Base-by-base conservation (phyloP, 2,888 invertebrate genomes). In the Dynastes grantii region DNA sequence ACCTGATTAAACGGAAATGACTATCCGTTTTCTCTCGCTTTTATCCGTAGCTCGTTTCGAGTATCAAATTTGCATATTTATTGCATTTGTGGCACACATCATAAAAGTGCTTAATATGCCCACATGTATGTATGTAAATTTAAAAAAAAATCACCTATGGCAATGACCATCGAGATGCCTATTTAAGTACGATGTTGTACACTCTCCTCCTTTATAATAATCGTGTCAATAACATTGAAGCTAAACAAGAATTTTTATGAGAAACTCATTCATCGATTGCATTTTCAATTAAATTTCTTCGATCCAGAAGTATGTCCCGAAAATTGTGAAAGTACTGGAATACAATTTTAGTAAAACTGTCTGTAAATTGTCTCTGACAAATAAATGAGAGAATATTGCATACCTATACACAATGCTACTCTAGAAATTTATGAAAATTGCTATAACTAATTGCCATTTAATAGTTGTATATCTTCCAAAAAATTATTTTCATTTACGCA, bases 1-100 rank as follows among this genome's bases (percentile, higher is more conserved):
- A 63, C 63, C 63, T 63, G 63, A 63, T 63, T 63, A 63, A 63
- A 63, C 63, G 63, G 63, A 63, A 63, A 63, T 63, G 63, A 63
- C 63, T 63, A 32, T 63, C 63, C 27, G 63, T 63, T 65, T 65
- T 65, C 40, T 65, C 29, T 45, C 37, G 45, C 65, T 65, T 65
- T 65, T 65, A 65, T n/a, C 8, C 8, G 45, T 45, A 65, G 45
- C n/a, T 65, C 65, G 65, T 65, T 65, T 65, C 37, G 65, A 65
- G 65, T 65, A 65, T 37, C 40, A 65, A 40, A 65, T 65, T 65
- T 65, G 16, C 40, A 65, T 45, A 65, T 45, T 65, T 65, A 45
- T 65, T 37, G 45, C 65, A 40, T 65, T 45, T 65, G n/a, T 65
- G 65, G 45, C n/a, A 65, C 65, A 65, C 65, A 65, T 65, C 65